Evolutionary conservation across 2,113 vertebrate genomes (phyloP).

Genomic region (Alaudala cheleensis): DNA sequence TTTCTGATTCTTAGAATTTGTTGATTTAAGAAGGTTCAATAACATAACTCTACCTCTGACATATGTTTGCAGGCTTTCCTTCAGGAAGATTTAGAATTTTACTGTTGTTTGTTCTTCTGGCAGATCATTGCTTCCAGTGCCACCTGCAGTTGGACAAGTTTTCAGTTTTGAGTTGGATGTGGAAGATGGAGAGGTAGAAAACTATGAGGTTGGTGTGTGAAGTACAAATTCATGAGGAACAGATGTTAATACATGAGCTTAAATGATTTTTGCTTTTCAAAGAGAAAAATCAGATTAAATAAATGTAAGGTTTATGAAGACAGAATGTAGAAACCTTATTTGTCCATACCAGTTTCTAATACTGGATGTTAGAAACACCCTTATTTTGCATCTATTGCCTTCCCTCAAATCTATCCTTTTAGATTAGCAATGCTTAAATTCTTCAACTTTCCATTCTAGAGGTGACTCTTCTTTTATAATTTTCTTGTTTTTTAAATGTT

Average conservation of each 20-base stretch:
- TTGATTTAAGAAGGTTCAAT: background rate
- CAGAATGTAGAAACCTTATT: background rate
- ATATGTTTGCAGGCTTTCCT: background rate
- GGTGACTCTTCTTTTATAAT: background rate
- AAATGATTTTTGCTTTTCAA: background rate
- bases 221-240: slow-evolving; percentile 70
- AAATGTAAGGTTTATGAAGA: background rate
- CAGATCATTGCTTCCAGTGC: slow-evolving; percentile 94
- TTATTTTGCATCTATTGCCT: background rate
- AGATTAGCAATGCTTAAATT: background rate
- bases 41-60: background rate
- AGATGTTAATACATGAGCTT: background rate
- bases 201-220: slow-evolving; percentile 89
- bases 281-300: background rate
- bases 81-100: slow-evolving; percentile 84
- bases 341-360: background rate
- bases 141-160: slow-evolving; percentile 87
- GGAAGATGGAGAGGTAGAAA: slow-evolving; percentile 95
- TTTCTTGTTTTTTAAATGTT: background rate
- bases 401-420: background rate
- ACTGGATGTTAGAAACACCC: background rate
- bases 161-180: slow-evolving; percentile 93
- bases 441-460: background rate
- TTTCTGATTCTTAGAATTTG: background rate
- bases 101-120: slow-evolving; percentile 86